Conservation (phyloP, 2,888 invertebrate species). For the Selenia dentaria region DNA sequence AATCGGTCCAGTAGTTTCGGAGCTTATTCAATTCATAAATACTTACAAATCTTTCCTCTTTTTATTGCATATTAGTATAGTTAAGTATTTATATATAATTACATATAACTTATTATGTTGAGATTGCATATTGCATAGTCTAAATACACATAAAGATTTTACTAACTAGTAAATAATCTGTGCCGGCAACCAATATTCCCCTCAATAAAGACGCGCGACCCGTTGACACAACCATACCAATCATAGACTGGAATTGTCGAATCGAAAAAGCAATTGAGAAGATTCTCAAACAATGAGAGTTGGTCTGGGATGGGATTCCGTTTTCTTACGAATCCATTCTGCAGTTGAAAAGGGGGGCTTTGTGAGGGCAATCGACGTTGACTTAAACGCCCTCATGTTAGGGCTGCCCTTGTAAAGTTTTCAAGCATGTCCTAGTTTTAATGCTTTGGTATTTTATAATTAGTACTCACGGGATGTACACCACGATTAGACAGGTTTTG, state of each 20-base stretch:
- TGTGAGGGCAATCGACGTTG: conserved; percentile 73
- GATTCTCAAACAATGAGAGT: conserved; percentile 68
- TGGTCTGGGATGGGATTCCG: conserved; percentile 67
- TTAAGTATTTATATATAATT: too few species aligned
- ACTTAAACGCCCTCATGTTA: conserved; percentile 60
- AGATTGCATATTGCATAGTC: too few species aligned
- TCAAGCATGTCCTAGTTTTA: background rate
- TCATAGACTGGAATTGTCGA: conserved; percentile 55
- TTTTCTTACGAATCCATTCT: conserved; percentile 69
- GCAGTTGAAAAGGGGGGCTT: conserved; percentile 62
- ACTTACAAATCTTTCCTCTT: too few species aligned
- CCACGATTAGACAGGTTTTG: too few species aligned
- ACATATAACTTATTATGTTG: too few species aligned
- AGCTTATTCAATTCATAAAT: too few species aligned
- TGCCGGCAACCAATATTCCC: background rate
- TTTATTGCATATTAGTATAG: too few species aligned
- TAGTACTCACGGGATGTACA: too few species aligned
- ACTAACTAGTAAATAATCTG: too few species aligned
- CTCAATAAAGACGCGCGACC: conserved; percentile 11
- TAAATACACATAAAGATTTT: too few species aligned
- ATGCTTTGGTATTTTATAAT: too few species aligned
- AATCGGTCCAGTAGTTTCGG: too few species aligned
- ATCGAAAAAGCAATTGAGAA: conserved; percentile 71
- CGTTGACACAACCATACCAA: conserved; percentile 35
- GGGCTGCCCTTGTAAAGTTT: conserved; percentile 31